Base-by-base conservation (phyloP, 2,113 vertebrate genomes). In the Ascaphus truei region DNA sequence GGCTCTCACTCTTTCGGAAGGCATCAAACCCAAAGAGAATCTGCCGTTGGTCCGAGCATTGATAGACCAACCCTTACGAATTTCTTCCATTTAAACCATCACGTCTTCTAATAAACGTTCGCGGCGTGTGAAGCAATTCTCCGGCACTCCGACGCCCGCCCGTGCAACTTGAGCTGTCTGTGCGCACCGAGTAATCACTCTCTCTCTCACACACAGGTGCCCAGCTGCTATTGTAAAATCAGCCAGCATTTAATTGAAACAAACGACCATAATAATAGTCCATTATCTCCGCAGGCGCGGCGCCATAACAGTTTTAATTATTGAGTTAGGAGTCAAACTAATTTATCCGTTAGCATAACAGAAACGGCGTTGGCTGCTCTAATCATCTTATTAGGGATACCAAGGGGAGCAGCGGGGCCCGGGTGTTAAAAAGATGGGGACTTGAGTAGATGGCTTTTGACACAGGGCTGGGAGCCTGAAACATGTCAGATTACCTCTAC, bases 171-270 rank as follows among this genome's bases (percentile, higher is more conserved):
- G 87, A 95, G 93, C 94, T 92, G 93, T 96, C 94, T 96, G 31
- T 22, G n/a, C 93, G 92, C 94, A 95, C 90, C 88, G 93, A 96
- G 91, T 96, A 95, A 97, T 95, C 90, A 92, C 91, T 92, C n/a
- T n/a, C n/a, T n/a, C n/a, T 53, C 84, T 88, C 88, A 92, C 86
- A 79, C 91, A 86, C 94, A 98, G 95, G 95, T 98, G 93, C 93
- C 93, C 92, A 92, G 92, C 94, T 93, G 96, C 93, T 98, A 89
- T 91, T 96, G 95, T 96, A 95, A 96, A 96, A 96, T 93, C 96
- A 96, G 92, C 86, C 91, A 93, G 96, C 94, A 92, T 96, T 98
- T 98, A 98, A 98, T 98, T 98, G 96, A 98, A 98, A 98, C 96
- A 98, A 98, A 98, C 92, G 94, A 96, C 93, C 93, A 93, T 98